Evolutionary conservation across 2,888 invertebrate species (phyloP), one percentile per base, ranked within the genome.

Genomic region (Brassicogethes aeneus): DNA sequence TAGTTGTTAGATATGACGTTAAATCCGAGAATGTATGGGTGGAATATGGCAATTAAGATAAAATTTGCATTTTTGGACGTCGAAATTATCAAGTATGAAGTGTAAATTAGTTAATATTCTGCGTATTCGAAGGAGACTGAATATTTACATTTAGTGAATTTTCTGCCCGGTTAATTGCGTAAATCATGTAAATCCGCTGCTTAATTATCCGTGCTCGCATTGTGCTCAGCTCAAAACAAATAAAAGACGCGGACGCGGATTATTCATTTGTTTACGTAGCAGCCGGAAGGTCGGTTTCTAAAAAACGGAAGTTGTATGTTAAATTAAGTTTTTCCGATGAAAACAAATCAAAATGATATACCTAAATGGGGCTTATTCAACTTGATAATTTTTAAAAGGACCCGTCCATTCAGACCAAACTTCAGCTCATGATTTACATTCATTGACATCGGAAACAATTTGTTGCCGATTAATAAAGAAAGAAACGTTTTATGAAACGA

Each of bases 161-260:
- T 60, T 61, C 60, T 57, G 59, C 59, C 50, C 60, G 56, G 55
- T 59, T 61, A 64, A 62, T 63, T 60, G 60, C 54, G 61, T 62
- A 64, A 64, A 63, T 63, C 63, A 65, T 62, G 62, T 60, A 63
- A 62, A 64, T 63, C 64, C 62, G 59, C 56, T 55, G 56, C 54
- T 58, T 60, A 62, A 62, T 62, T 62, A 59, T 54, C 56, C 57
- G 56, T 52, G 45, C 53, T 51, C 50, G 56, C 46, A 55, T 57
- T 57, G 56, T 54, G 52, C 46, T 45, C 46, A 47, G 48, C 44
- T 49, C 54, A 52, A 54, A 57, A 56, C 53, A 51, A 54, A 49
- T 46, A 50, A 46, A 51, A 51, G 48, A 47, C 46, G 48, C 42
- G 43, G 41, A 36, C 17, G 44, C 35, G 7, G 39, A 30, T 39